These are phyloP conservation scores for Gobiocypris rarus DNA, from an alignment of 2,113 vertebrate species.

Conservation along the genomic window DNA sequence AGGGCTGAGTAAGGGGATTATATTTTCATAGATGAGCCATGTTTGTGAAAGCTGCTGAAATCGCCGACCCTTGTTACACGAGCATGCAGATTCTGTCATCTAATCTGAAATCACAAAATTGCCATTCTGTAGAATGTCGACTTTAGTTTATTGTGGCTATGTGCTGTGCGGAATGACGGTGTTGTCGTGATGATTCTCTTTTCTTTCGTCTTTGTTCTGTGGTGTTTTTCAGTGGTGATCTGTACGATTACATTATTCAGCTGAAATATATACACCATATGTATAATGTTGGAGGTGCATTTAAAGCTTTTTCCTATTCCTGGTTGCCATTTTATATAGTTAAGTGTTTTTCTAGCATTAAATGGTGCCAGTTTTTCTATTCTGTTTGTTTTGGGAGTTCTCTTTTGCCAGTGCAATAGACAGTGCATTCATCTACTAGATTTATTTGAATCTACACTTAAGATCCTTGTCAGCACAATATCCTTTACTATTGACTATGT, in stretches of 20 bases:
- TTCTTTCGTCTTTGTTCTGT: conserved; percentile 15
- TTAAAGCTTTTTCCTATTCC: neutral
- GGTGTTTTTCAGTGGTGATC: conserved; percentile 23
- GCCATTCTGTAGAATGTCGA: conserved; percentile 39
- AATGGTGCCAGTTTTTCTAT: neutral
- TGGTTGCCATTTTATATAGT: neutral
- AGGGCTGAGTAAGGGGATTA: conserved; percentile 25
- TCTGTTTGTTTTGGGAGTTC: neutral
- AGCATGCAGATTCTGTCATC: conserved; percentile 51
- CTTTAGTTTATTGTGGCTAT: conserved; percentile 31
- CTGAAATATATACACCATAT: neutral
- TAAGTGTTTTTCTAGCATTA: neutral
- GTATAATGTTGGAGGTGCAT: neutral
- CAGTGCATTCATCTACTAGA: neutral
- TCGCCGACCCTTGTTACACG: conserved; percentile 17
- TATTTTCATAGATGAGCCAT: conserved; percentile 45
- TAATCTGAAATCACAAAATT: conserved; percentile 33
- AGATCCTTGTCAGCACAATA: neutral
- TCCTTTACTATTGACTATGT: neutral
- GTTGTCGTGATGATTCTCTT: conserved; percentile 31
- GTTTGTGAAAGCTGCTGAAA: conserved; percentile 39
- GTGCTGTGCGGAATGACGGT: conserved; percentile 47
- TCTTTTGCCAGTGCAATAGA: conserved; percentile 19
- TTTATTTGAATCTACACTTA: neutral
- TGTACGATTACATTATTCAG: conserved; percentile 19